Evolutionary conservation across 2,797 vertebrate species (phyloP).

Genomic region (Cuniculus paca): DNA sequence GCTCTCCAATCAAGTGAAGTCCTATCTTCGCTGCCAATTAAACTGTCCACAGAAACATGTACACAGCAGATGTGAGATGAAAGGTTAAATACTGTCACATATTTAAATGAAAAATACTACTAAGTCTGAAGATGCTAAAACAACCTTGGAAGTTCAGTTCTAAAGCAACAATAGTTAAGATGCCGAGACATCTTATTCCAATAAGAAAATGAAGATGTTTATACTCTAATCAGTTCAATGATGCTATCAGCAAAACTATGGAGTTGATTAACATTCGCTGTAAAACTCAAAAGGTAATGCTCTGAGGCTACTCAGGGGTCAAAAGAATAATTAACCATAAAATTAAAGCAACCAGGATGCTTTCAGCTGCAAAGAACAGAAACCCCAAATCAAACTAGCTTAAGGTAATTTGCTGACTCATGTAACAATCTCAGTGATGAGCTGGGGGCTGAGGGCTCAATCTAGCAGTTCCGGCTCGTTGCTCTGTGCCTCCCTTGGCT

Average conservation of each 20-base stretch:
- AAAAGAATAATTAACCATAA: slow-evolving; percentile 53
- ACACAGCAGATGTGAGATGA: background rate
- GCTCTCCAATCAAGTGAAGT: background rate
- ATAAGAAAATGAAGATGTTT: slow-evolving; percentile 41
- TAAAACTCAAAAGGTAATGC: slow-evolving; percentile 60
- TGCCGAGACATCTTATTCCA: slow-evolving; percentile 29
- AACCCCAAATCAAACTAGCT: slow-evolving; percentile 53
- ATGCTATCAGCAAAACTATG: slow-evolving; percentile 37
- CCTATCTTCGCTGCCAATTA: background rate
- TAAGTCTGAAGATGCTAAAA: background rate
- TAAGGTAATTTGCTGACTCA: slow-evolving; percentile 41
- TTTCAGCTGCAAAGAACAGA: slow-evolving; percentile 62
- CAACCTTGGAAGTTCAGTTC: background rate
- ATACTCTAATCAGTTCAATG: slow-evolving; percentile 27
- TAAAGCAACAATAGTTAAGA: background rate
- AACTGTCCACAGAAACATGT: background rate
- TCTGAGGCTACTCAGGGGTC: slow-evolving; percentile 33
- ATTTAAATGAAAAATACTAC: background rate
- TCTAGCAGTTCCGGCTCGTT: background rate
- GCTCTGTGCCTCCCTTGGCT: background rate
- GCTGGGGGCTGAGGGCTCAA: background rate
- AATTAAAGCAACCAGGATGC: slow-evolving; percentile 49
- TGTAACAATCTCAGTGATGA: background rate
- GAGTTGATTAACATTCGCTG: background rate
- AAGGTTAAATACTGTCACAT: background rate